Percentiles rank a stretch among this genome's conserved stretches.
Conservation (phyloP, 2,888 invertebrate genomes). For the Muscina levida region DNA sequence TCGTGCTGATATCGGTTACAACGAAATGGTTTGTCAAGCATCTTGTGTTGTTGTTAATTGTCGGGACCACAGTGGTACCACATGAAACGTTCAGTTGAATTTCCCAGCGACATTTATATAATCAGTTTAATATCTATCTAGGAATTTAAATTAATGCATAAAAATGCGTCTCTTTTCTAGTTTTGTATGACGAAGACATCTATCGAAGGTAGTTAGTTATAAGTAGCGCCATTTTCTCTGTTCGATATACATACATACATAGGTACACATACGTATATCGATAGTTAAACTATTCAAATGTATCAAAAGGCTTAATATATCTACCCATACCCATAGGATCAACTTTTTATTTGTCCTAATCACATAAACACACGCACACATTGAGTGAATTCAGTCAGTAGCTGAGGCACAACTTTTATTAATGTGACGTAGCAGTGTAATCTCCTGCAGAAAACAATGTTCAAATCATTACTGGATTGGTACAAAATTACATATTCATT, state of each 20-base stretch:
- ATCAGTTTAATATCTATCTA: slow-evolving; percentile 54
- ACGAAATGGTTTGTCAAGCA: slow-evolving; percentile 66
- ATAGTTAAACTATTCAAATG: no score
- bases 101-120: neutral
- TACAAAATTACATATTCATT: no score
- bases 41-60: neutral
- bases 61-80: neutral
- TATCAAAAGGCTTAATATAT: no score
- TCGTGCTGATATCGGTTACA: slow-evolving; percentile 74
- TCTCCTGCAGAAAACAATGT: no score
- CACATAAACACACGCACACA: neutral
- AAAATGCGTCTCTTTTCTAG: slow-evolving; percentile 15
- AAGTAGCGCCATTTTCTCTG: neutral
- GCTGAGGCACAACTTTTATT: no score
- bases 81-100: slow-evolving; percentile 50
- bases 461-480: no score
- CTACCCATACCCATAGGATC: neutral
- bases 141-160: neutral
- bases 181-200: slow-evolving; percentile 29
- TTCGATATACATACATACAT: no score
- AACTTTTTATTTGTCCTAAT: neutral
- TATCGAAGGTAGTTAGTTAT: slow-evolving; percentile 19
- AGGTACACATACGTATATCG: no score
- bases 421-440: no score
- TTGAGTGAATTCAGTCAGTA: no score